Conservation (phyloP, 2,113 vertebrate species). For the Junco hyemalis region DNA sequence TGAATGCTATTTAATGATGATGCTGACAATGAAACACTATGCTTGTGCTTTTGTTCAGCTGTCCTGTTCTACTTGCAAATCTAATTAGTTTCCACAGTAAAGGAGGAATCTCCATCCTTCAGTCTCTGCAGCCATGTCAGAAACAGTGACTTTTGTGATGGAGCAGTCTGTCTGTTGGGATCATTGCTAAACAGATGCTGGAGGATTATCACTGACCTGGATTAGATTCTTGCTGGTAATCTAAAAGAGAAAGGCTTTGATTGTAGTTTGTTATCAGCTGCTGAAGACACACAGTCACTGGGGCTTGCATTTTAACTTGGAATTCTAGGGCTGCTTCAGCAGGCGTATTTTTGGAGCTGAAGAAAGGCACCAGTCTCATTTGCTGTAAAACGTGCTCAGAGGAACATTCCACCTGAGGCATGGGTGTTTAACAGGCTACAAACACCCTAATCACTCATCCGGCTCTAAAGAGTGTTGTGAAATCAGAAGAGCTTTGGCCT, state of each 20-base stretch:
- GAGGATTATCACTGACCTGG: slow-evolving; percentile 48
- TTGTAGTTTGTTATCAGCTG: slow-evolving; percentile 40
- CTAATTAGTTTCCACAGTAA: neutral
- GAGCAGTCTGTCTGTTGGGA: slow-evolving; percentile 9
- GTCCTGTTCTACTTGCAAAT: neutral
- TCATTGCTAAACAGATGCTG: neutral
- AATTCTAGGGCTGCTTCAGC: slow-evolving; percentile 21
- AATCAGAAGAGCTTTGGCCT: slow-evolving; percentile 22
- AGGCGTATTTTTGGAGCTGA: neutral
- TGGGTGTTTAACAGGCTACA: slow-evolving; percentile 11
- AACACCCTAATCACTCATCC: neutral
- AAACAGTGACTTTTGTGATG: neutral
- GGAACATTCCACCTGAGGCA: slow-evolving; percentile 41
- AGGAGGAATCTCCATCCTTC: neutral
- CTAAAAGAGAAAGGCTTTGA: slow-evolving; percentile 46
- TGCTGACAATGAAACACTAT: neutral
- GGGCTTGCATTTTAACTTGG: slow-evolving; percentile 54
- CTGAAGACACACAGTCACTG: slow-evolving; percentile 9
- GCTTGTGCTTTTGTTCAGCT: neutral
- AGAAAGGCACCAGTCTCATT: neutral
- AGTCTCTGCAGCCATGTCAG: neutral
- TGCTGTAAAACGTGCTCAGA: neutral
- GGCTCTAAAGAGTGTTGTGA: neutral
- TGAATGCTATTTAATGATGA: neutral
- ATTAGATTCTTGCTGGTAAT: slow-evolving; percentile 45